Percentiles rank a stretch among this genome's conserved stretches.
Evolutionary conservation across 2,888 invertebrate genomes (phyloP).

Genomic region (Drosophila anomelani): DNA sequence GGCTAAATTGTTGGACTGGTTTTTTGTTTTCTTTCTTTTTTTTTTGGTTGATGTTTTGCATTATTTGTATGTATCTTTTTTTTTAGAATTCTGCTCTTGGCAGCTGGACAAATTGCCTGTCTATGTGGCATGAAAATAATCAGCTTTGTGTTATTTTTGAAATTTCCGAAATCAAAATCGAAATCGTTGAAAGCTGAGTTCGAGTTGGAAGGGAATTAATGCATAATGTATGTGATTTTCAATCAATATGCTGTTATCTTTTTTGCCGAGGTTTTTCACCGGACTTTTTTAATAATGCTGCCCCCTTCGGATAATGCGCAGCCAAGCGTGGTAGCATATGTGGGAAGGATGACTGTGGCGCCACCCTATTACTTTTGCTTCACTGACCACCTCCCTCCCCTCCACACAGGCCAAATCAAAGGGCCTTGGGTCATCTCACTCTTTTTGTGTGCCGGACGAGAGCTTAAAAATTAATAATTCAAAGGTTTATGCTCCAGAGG

Average conservation of each 20-base stretch:
- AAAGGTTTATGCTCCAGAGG: conserved; percentile 69
- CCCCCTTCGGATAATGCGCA: conserved; percentile 65
- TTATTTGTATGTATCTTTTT: conserved; percentile 14
- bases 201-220: conserved; percentile 39
- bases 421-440: conserved; percentile 45
- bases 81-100: conserved; percentile 53
- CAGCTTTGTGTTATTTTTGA: conserved; percentile 50
- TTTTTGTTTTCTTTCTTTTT: conserved; percentile 1
- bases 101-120: conserved; percentile 68
- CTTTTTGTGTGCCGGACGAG: conserved; percentile 53
- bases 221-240: conserved; percentile 61
- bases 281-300: conserved; percentile 37
- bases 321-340: conserved; percentile 58
- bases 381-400: conserved; percentile 55
- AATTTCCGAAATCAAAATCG: conserved; percentile 10
- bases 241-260: conserved; percentile 45
- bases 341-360: conserved; percentile 19
- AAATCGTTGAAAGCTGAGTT: conserved; percentile 10
- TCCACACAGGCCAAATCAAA: conserved; percentile 66
- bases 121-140: conserved; percentile 39
- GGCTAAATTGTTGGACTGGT: conserved; percentile 2
- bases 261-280: conserved; percentile 35
- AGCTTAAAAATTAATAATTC: conserved; percentile 80
- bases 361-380: conserved; percentile 64
- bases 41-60: conserved; percentile 13